Percentiles rank a stretch among this genome's conserved stretches.
Conservation (phyloP, 2,113 vertebrate species). For the Todiramphus chloris region DNA sequence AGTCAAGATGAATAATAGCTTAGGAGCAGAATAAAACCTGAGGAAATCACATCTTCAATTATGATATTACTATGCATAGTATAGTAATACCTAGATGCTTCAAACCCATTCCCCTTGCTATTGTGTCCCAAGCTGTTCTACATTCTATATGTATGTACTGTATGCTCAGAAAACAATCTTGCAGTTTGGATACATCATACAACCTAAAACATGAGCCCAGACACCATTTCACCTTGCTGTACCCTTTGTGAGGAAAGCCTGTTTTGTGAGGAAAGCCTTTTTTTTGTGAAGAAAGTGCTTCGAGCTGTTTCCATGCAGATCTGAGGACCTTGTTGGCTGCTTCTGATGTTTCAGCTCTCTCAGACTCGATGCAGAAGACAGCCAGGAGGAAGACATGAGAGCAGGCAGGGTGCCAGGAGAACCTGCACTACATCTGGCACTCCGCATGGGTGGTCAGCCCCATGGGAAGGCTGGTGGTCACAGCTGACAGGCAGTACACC, state of each 20-base stretch:
- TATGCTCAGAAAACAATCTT: neutral
- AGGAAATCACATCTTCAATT: neutral
- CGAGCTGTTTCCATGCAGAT: neutral
- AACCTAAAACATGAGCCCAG: neutral
- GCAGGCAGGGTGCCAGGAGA: neutral
- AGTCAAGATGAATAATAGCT: constrained; percentile 39
- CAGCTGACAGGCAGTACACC: neutral
- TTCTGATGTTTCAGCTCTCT: neutral
- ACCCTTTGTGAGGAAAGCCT: neutral
- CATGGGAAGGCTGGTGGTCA: fast-evolving
- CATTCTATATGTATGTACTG: neutral
- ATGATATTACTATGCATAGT: neutral
- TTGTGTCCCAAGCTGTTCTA: neutral
- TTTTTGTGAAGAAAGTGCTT: neutral
- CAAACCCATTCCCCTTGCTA: neutral
- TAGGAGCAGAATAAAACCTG: neutral
- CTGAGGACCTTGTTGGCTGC: neutral
- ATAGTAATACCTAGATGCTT: neutral
- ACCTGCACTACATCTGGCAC: neutral
- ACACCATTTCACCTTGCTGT: neutral
- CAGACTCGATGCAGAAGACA: fast-evolving
- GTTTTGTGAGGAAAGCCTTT: neutral
- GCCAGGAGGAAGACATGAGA: neutral
- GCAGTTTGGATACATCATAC: neutral
- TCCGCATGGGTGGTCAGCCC: neutral